These are phyloP conservation scores for Conomelus anceps DNA, from an alignment of 2,888 invertebrate genomes.

Conservation along the genomic window DNA sequence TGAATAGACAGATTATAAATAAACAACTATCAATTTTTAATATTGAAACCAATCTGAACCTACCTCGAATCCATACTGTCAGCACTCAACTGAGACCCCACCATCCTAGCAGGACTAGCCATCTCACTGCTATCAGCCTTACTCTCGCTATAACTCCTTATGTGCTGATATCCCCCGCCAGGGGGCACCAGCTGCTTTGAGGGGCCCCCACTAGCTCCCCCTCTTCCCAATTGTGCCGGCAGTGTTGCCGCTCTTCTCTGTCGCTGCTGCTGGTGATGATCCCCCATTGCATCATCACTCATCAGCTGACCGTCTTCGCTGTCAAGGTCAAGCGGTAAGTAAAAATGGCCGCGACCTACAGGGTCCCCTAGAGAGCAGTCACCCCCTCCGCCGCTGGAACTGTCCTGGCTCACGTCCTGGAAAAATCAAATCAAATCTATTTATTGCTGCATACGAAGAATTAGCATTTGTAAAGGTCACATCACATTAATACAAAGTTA, in stretches of 20 bases:
- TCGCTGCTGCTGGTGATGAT: conserved; percentile 4
- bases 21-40: too few relatives aligned
- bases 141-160: conserved; percentile 38
- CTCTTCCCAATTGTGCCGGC: too few relatives aligned
- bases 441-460: too few relatives aligned
- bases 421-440: not conserved
- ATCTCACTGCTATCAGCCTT: conserved; percentile 34
- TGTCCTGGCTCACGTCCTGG: not conserved
- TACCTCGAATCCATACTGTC: conserved; percentile 29
- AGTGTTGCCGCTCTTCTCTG: conserved; percentile 36
- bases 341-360: not conserved
- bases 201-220: too few relatives aligned
- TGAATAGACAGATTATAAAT: too few relatives aligned
- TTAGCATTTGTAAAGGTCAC: too few relatives aligned
- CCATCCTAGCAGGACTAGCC: not conserved
- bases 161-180: conserved; percentile 30
- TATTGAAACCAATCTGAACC: too few relatives aligned
- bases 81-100: too few relatives aligned
- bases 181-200: conserved; percentile 6
- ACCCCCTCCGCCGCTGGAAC: not conserved
- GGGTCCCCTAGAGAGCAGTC: not conserved
- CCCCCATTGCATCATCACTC: not conserved
- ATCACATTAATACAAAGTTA: too few relatives aligned
- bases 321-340: not conserved
- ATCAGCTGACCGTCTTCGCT: not conserved